Evolutionary conservation across 92 coral and sea anemone genomes (phyloP), one percentile per base, ranked within the genome.

Genomic region (Porites lobata): DNA sequence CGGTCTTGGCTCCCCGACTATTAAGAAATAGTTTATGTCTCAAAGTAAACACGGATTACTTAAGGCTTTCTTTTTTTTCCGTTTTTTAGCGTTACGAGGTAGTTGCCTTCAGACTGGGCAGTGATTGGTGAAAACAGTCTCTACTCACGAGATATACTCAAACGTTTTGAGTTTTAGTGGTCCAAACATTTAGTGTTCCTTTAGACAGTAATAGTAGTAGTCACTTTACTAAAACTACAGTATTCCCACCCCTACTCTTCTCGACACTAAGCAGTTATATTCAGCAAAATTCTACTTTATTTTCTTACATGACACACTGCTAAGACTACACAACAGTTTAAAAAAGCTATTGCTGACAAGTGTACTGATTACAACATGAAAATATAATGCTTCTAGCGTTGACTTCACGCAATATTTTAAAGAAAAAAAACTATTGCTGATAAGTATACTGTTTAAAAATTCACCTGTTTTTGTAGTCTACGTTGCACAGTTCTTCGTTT

Each of bases 381-480:
- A 22, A 22, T 22, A 22, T 22, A 71, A 50, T 50, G 12, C 32
- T 29, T 29, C 32, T 2, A 29, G 4, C 3, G 32, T 29, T 2
- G 32, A 29, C 32, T 2, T 29, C 32, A 29, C 32, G 0, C 32
- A 29, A 29, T 22, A 22, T 22, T 22, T 22, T 22, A 22, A 22
- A 22, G 24, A 22, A 22, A 22, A 22, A 22, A 22, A 22, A 22
- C 24, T 29, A 71, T 21, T 9, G 50, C 76, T 47, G 76, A 71
- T 53, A 71, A 71, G 76, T 29, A 71, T 71, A 71, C 76, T 71
- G 76, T 32, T 20, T 71, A 71, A 71, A 71, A 71, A 71, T 71
- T 71, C 76, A 71, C 76, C 14, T 22, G 76, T 11, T 71, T 20
- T 71, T 71, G 76, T 71, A 71, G 56, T 71, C 76, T 5, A 29